Evolutionary conservation across 2,888 invertebrate genomes (phyloP), one percentile per base, ranked within the genome.

Genomic region (Euclidia mi): DNA sequence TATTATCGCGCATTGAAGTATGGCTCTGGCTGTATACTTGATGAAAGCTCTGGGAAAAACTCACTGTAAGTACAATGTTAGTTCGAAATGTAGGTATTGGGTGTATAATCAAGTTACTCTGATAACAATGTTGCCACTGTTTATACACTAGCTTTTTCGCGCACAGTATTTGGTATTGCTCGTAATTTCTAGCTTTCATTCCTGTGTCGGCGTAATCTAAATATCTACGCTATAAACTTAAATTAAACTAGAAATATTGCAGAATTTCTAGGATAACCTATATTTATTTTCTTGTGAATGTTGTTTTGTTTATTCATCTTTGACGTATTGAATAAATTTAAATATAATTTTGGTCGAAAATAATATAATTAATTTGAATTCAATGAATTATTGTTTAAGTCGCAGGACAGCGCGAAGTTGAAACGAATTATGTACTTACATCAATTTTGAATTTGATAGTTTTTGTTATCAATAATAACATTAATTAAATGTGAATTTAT

Each of bases 1-100:
- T 65, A 57, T 56, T 81, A 83, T 82, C 82, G 65, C 37, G 1
- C 56, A 60, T 60, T 65, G 57, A 67, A 57, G 61, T 73, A 65
- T 59, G 49, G 48, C 58, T 63, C 60, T 50, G 55, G 71, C 59
- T 64, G 47, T 73, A 67, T 55, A 58, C 53, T 47, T 73, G 73
- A 68, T 73, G 73, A 71, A 73, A 73, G 48, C 60, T 73, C 68
- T 49, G 32, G 63, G 64, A 73, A 73, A 67, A 58, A 59, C 37
- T 48, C 42, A 57, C 52, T 58, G 40, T 56, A 63, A 48, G 25
- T 52, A 65, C 62, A 67, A 53, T 59, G 71, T 71, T 38, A 18
- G 37, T 35, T 50, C 47, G 18, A 62, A 61, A 61, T 53, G 52
- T 65, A 37, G 11, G 42, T 48, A 68, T 69, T 55, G 46, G n/a